phyloP scores from a whole-genome alignment of 2,888 invertebrate species.

The Artemia sinica region DNA sequence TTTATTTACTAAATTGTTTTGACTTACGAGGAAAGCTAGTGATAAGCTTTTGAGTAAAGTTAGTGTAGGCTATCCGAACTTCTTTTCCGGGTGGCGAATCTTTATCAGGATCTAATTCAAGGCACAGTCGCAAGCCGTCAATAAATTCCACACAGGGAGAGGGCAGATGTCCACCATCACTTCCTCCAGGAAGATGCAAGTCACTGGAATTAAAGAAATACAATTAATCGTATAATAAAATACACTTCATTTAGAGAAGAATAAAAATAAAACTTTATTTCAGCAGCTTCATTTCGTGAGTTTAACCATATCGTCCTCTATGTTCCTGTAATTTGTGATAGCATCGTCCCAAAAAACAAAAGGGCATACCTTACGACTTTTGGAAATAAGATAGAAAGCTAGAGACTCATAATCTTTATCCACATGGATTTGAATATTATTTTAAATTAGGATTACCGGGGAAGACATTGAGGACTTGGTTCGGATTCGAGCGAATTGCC shows the following conservation, averaged over 20 bases:
- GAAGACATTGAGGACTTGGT: no score
- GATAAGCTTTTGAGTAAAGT: slow-evolving; percentile 80
- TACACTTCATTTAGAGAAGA: not conserved
- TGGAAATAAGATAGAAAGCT: no score
- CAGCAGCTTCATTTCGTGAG: no score
- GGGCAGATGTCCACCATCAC: not conserved
- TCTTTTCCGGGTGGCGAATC: slow-evolving; percentile 71
- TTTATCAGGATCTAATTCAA: slow-evolving; percentile 85
- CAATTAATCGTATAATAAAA: not conserved
- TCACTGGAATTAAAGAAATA: not conserved
- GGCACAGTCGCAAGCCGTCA: slow-evolving; percentile 73
- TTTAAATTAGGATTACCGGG: no score
- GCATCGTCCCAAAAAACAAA: no score
- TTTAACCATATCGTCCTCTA: no score
- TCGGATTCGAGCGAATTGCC: no score
- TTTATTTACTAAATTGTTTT: not conserved
- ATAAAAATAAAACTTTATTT: no score
- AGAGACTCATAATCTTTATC: no score
- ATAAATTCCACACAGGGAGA: slow-evolving; percentile 59
- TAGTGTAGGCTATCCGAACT: slow-evolving; percentile 80
- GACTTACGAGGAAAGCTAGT: slow-evolving; percentile 73
- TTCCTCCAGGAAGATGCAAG: not conserved
- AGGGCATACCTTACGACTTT: no score
- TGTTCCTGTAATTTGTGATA: no score
- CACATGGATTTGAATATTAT: no score